These are phyloP conservation scores for Masnerella sp. DNA, from an alignment of 2,888 invertebrate species.

Conservation along the genomic window DNA sequence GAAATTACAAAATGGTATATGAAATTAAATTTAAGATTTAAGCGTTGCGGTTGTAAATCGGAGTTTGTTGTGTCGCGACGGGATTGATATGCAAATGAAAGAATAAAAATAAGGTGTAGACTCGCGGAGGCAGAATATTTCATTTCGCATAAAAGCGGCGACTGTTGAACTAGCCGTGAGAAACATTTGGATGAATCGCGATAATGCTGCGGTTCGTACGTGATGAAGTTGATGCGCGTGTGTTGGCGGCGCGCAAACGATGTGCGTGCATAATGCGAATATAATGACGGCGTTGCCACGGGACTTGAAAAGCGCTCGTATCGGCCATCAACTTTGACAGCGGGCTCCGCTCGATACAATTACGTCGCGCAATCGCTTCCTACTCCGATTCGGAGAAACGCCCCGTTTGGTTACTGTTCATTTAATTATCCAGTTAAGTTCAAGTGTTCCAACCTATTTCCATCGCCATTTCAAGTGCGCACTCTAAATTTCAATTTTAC, in stretches of 20 bases:
- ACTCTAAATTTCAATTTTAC: too few relatives aligned
- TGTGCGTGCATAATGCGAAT: conserved; percentile 66
- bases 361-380: conserved; percentile 36
- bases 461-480: too few relatives aligned
- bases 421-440: too few relatives aligned
- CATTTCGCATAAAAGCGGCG: neutral
- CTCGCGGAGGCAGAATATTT: conserved; percentile 5
- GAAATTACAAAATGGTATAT: neutral
- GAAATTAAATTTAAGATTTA: neutral
- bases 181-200: conserved; percentile 45
- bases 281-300: conserved; percentile 67
- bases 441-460: too few relatives aligned
- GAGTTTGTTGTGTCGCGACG: too few relatives aligned
- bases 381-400: conserved; percentile 35
- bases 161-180: conserved; percentile 39
- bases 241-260: conserved; percentile 23
- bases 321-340: conserved; percentile 51
- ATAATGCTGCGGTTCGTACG: conserved; percentile 40
- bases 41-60: too few relatives aligned
- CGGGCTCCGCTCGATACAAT: conserved; percentile 43
- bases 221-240: conserved; percentile 45
- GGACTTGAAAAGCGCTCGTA: conserved; percentile 52
- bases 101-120: neutral
- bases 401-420: neutral
- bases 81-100: conserved; percentile 7